Evolutionary conservation across 2,113 vertebrate genomes (phyloP), one percentile per base, ranked within the genome.

Genomic region (Noctilio leporinus): DNA sequence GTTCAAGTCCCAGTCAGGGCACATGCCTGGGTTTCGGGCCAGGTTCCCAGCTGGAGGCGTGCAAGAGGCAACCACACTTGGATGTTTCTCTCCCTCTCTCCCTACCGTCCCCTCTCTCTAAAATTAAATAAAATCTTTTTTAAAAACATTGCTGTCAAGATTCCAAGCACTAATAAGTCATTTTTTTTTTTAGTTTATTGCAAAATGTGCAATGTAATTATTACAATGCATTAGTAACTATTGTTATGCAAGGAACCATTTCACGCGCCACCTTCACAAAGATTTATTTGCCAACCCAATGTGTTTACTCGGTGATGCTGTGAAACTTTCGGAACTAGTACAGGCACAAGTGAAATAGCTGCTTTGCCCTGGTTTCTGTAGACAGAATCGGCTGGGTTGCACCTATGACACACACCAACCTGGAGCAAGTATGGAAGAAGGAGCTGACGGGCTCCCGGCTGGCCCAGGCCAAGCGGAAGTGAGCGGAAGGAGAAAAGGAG

Each of bases 171-270:
- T 93, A 64, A 87, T 82, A 93, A 94, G 91, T 92, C 90, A n/a
- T 88, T 62, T 73, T 65, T 88, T 80, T 47, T 20, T 95, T 90
- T 35, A 76, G 65, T 73, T 84, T 84, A 75, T 78, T 70, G 87
- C 28, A 69, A 96, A 95, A 78, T 38, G 87, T 59, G 40, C 67
- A 30, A 72, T n/a, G 75, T 86, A 95, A 89, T 97, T 93, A 94
- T 22, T 75, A 73, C 30, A 72, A 86, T 2, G 0, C 96, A 91
- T 95, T 84, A 93, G 75, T 94, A 91, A 93, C 89, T 88, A 93
- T 87, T 88, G 35, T 73, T 62, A 93, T 22, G 8, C 78, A 72
- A 84, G 77, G 84, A 49, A 40, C 49, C 82, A 84, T 76, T 88
- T 47, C 85, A 88, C 7, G 51, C 55, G 26, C 88, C 86, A 16